phyloP scores from a whole-genome alignment of 2,797 vertebrate species.

The Macropodus opercularis region DNA sequence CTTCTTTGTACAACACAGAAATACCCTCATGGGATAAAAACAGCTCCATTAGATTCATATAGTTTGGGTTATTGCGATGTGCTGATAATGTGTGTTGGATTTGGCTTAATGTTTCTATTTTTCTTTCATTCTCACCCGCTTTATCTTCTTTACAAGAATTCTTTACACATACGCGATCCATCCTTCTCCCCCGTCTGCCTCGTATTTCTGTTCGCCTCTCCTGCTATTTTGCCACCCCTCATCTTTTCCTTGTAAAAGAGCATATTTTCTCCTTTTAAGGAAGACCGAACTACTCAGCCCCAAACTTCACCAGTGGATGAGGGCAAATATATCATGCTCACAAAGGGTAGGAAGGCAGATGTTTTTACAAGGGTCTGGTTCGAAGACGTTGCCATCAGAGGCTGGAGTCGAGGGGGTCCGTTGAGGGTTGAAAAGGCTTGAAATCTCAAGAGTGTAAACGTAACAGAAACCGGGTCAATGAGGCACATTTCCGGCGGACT shows the following conservation, averaged over 20 bases:
- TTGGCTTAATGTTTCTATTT: conserved; percentile 51
- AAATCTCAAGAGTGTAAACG: conserved; percentile 63
- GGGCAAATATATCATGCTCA: conserved; percentile 71
- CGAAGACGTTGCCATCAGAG: conserved; percentile 46
- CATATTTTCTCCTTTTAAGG: conserved; percentile 87
- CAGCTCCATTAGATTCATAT: conserved; percentile 12
- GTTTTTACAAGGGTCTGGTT: conserved; percentile 68
- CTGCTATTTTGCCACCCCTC: conserved; percentile 66
- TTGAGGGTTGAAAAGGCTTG: conserved; percentile 42
- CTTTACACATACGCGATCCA: conserved; percentile 37
- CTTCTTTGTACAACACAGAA: background rate
- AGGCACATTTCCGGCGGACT: conserved; percentile 34
- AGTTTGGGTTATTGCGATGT: conserved; percentile 34
- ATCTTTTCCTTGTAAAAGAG: conserved; percentile 70
- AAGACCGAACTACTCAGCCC: conserved; percentile 66
- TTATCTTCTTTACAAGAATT: conserved; percentile 60
- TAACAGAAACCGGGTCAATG: conserved; percentile 51
- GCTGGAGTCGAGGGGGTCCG: conserved; percentile 37
- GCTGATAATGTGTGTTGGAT: conserved; percentile 34
- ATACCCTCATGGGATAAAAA: conserved; percentile 7
- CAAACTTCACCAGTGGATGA: conserved; percentile 67
- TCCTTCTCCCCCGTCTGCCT: conserved; percentile 39
- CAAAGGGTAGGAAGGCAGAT: conserved; percentile 66
- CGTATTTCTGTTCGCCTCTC: conserved; percentile 55
- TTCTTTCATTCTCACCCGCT: conserved; percentile 48